phyloP scores from a whole-genome alignment of 2,797 vertebrate species.

The Sebastes umbrosus region DNA sequence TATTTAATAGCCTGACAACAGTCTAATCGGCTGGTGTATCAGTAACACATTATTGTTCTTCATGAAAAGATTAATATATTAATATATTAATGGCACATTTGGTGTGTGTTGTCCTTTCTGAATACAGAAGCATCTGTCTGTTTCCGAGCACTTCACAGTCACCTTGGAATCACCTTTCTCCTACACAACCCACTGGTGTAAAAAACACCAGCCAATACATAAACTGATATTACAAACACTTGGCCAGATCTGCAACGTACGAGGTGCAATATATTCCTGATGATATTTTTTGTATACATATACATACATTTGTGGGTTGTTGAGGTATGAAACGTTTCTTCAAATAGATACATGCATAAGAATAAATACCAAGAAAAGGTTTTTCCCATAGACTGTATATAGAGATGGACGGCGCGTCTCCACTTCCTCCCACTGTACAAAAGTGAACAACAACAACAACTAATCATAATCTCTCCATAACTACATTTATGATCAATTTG shows the following conservation, averaged over 20 bases:
- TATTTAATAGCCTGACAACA: too few relatives aligned
- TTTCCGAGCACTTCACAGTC: constrained; percentile 34
- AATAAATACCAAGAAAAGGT: neutral
- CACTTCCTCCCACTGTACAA: too few relatives aligned
- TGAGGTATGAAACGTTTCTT: neutral
- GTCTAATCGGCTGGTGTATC: too few relatives aligned
- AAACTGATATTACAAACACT: neutral
- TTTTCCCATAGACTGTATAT: too few relatives aligned
- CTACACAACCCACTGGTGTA: neutral
- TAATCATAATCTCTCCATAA: too few relatives aligned
- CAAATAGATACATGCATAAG: neutral
- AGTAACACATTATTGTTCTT: neutral
- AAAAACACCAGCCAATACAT: constrained; percentile 6
- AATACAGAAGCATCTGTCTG: constrained; percentile 55
- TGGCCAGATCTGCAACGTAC: neutral
- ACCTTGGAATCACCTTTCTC: constrained; percentile 59
- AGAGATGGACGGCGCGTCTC: too few relatives aligned
- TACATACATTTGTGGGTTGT: neutral
- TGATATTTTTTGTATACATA: neutral
- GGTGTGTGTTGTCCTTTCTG: constrained; percentile 6
- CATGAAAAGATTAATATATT: neutral
- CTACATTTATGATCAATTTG: too few relatives aligned
- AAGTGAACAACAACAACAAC: too few relatives aligned
- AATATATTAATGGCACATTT: neutral
- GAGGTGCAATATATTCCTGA: neutral